Conservation (phyloP, 64 coral and sea anemone species). For the Anthopleura sola region DNA sequence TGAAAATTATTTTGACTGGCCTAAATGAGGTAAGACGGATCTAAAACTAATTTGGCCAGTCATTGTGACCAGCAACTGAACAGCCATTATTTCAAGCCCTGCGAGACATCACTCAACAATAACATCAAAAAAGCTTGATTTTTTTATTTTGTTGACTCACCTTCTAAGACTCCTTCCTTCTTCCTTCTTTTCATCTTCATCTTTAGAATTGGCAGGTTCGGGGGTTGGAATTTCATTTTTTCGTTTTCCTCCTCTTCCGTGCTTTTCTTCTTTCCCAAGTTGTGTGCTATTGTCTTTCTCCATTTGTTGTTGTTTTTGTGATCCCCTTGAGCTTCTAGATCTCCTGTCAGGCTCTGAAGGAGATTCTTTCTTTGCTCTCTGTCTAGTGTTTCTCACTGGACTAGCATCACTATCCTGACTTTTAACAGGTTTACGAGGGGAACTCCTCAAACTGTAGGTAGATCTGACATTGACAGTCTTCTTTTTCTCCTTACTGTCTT, state of each 20-base stretch:
- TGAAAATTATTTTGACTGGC: no score
- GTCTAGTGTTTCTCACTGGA: conserved; percentile 7
- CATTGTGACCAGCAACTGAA: no score
- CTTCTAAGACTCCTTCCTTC: conserved; percentile 12
- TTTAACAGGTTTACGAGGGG: conserved; percentile 5
- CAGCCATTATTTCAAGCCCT: no score
- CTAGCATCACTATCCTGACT: neutral
- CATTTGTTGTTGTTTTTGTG: neutral
- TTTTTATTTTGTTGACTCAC: neutral
- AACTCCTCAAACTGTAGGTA: conserved; percentile 18
- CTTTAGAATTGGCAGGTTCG: neutral
- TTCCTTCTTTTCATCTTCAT: neutral
- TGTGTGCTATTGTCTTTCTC: neutral
- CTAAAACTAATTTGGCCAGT: no score
- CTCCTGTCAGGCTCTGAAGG: neutral
- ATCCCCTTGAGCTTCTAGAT: neutral
- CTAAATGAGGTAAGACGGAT: no score
- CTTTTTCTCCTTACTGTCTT: conserved; percentile 17
- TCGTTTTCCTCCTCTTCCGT: neutral
- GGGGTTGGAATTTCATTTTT: neutral
- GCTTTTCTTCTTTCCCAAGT: neutral
- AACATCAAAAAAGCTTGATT: neutral
- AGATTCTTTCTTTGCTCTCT: neutral
- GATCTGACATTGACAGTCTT: neutral
- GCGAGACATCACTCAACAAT: no score